Evolutionary conservation across 2,888 invertebrate species (phyloP).

Genomic region (Pasiphila rectangulata): DNA sequence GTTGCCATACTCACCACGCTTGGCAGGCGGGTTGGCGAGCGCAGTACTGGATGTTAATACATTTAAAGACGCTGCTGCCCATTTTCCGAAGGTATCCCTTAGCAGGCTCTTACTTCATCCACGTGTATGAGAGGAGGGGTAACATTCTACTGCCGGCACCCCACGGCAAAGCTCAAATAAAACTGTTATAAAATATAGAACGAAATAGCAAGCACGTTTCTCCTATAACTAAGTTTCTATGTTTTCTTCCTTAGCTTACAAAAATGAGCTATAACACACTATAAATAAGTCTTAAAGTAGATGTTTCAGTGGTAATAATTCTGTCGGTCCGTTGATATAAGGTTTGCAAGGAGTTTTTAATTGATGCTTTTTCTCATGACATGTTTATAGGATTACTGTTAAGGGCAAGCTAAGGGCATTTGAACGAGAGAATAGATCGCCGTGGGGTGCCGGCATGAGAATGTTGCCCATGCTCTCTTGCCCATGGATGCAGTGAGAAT

Average conservation of each 20-base stretch:
- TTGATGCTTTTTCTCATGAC: slow-evolving; percentile 64
- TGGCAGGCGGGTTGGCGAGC: no score
- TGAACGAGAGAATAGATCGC: not conserved
- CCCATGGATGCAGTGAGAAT: no score
- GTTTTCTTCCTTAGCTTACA: slow-evolving; percentile 8
- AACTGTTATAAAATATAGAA: not conserved
- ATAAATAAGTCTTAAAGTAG: slow-evolving; percentile 1
- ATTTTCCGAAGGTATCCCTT: no score
- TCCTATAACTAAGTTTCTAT: slow-evolving; percentile 6
- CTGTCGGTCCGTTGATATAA: slow-evolving; percentile 23
- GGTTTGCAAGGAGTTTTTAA: slow-evolving; percentile 52
- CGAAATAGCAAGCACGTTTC: slow-evolving; percentile 10
- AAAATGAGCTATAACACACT: slow-evolving; percentile 4
- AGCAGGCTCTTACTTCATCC: no score
- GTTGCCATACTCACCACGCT: no score
- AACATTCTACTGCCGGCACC: no score
- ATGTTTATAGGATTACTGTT: slow-evolving; percentile 44
- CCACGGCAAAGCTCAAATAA: no score
- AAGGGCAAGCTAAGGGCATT: not conserved
- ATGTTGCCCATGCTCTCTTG: no score
- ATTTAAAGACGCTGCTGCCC: no score
- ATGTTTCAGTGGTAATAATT: slow-evolving; percentile 17
- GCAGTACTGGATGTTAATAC: no score
- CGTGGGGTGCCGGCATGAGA: no score
- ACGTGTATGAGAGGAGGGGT: no score